Evolutionary conservation across 2,113 vertebrate species (phyloP).

Genomic region (Lethenteron camtschaticum): DNA sequence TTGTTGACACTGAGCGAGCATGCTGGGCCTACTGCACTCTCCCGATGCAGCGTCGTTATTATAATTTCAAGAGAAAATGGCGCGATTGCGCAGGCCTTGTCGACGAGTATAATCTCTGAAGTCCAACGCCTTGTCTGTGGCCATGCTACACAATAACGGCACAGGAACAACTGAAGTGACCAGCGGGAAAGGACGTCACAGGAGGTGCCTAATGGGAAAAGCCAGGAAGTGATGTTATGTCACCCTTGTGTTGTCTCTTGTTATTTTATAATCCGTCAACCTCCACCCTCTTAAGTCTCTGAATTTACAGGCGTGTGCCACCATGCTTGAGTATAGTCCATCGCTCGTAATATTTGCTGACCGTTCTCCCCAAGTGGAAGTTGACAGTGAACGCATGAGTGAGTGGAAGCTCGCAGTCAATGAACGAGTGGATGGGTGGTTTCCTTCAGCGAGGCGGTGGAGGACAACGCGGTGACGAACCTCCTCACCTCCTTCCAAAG

Average conservation of each 20-base stretch:
- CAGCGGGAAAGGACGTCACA: no score
- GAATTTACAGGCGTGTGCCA: no score
- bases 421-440: not conserved
- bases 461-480: conserved; percentile 51
- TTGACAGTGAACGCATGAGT: not conserved
- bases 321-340: no score
- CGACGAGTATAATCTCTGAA: no score
- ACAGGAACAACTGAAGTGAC: no score
- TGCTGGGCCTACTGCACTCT: conserved; percentile 8
- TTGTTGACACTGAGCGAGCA: conserved; percentile 8
- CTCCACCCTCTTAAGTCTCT: no score
- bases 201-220: no score
- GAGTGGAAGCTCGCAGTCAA: not conserved
- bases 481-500: conserved; percentile 54
- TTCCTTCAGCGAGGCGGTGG: conserved; percentile 31
- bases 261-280: no score
- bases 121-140: no score
- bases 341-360: not conserved
- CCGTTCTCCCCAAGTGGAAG: not conserved
- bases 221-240: no score
- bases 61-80: not conserved
- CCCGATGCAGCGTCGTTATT: not conserved
- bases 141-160: no score
- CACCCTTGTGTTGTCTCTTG: no score
- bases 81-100: not conserved